phyloP scores from a whole-genome alignment of 2,797 vertebrate species.

The Rhinella marina region DNA sequence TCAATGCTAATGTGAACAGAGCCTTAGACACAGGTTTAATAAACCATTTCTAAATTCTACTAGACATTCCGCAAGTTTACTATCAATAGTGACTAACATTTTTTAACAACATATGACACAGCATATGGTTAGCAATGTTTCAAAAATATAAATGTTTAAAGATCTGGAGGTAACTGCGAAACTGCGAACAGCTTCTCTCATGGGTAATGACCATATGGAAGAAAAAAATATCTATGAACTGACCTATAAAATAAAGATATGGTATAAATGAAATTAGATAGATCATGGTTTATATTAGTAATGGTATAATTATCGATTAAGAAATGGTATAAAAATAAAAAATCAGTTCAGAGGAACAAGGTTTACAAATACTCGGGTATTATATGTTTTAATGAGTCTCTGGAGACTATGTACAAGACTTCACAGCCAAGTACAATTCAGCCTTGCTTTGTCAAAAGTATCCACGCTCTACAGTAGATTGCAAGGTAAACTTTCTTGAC shows the following conservation, averaged over 20 bases:
- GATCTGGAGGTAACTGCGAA: constrained; percentile 21
- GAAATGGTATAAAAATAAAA: constrained; percentile 66
- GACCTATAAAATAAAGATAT: constrained; percentile 62
- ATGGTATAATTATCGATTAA: constrained; percentile 68
- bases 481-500: constrained; percentile 1
- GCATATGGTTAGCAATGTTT: constrained; percentile 50
- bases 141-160: constrained; percentile 53
- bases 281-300: constrained; percentile 63
- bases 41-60: background rate
- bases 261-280: constrained; percentile 60
- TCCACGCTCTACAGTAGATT: constrained; percentile 34
- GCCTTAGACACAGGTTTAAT: background rate
- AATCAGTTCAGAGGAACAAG: constrained; percentile 64
- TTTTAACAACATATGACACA: constrained; percentile 46
- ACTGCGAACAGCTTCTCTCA: constrained; percentile 20
- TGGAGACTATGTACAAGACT: constrained; percentile 63
- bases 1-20: background rate
- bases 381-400: constrained; percentile 72
- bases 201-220: constrained; percentile 50
- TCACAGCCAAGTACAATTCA: constrained; percentile 66
- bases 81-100: constrained; percentile 18
- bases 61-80: background rate
- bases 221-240: constrained; percentile 51
- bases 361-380: constrained; percentile 65
- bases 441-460: constrained; percentile 56